Percentiles rank a stretch among this genome's conserved stretches.
These are phyloP conservation scores for Acanthaster planci DNA, from an alignment of 35 echinoderm and acorn worm genomes.

Conservation along the genomic window DNA sequence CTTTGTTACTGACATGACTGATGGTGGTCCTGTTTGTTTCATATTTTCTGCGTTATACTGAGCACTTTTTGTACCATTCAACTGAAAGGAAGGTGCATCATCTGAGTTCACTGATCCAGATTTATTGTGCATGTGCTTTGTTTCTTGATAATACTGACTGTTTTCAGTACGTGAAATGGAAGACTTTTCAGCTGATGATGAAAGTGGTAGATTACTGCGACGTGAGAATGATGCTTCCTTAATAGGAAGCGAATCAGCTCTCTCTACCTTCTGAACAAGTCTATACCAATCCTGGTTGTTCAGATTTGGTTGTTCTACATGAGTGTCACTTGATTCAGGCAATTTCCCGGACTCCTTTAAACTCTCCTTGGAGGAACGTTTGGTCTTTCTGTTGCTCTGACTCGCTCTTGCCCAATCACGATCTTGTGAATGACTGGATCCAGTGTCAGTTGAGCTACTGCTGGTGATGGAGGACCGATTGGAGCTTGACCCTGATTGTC, in stretches of 20 bases:
- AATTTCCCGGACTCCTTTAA: not conserved
- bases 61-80: not conserved
- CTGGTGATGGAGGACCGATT: slow-evolving; percentile 61
- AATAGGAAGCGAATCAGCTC: not conserved
- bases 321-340: no score
- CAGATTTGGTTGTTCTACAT: not conserved
- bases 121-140: not conserved
- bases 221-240: not conserved
- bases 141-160: not conserved
- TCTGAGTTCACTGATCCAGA: not conserved
- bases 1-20: not conserved
- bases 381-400: not conserved
- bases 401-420: not conserved
- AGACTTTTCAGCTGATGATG: slow-evolving; percentile 20
- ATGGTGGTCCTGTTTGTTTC: not conserved
- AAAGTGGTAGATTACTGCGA: not conserved
- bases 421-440: slow-evolving; percentile 31
- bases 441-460: slow-evolving; percentile 48
- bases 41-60: not conserved
- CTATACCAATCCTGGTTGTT: slow-evolving; percentile 20
- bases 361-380: not conserved
- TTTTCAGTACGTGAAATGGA: not conserved
- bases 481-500: not conserved
- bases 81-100: not conserved
- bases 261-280: not conserved